Base-by-base conservation (phyloP, 2,888 invertebrate genomes). In the Girardia tigrina region DNA sequence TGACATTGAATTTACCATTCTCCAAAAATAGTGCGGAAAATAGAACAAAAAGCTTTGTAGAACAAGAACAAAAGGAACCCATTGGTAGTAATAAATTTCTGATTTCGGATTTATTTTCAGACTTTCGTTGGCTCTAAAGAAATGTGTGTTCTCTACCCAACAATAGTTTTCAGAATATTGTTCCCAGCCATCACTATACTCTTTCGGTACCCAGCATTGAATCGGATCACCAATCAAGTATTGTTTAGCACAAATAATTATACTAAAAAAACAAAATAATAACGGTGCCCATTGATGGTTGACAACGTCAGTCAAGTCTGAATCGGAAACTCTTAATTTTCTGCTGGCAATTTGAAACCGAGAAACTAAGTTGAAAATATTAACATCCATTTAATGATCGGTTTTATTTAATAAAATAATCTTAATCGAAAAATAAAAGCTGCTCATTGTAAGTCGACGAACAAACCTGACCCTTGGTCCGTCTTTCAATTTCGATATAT, bases 11-110 rank as follows among this genome's bases (percentile, higher is more conserved):
- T 74, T 74, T 12, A 27, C 4, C 20, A 42, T 14, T 26, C 36
- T 74, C 74, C 74, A 74, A 69, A 74, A 29, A 42, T 29, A 42
- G 4, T 29, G 28, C 20, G 74, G 74, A 69, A 74, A 70, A 28
- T 29, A 27, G 20, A 74, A 74, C 56, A 74, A 2, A 6, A 42
- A n/a, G 0, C 20, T 71, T 69, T 74, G 74, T 4, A 74, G 29
- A 73, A 42, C 27, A 26, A 74, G 28, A 42, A 74, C 74, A 42
- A 74, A 74, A 20, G 74, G 74, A 42, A 74, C 74, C 74, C 74
- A 74, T 29, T 74, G 74, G 26, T 74, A 74, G 28, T 74, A 74
- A n/a, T 74, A 29, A 26, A 74, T 42, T 69, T 74, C 74, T 20
- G n/a, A 1, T 56, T 56, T 56, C 14, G 16, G 1, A 20, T 26